A percentile compares a stretch with the other conserved stretches of the same genome.
phyloP scores from a whole-genome alignment of 2,888 invertebrate species.

The Fissipunctia ypsillon region DNA sequence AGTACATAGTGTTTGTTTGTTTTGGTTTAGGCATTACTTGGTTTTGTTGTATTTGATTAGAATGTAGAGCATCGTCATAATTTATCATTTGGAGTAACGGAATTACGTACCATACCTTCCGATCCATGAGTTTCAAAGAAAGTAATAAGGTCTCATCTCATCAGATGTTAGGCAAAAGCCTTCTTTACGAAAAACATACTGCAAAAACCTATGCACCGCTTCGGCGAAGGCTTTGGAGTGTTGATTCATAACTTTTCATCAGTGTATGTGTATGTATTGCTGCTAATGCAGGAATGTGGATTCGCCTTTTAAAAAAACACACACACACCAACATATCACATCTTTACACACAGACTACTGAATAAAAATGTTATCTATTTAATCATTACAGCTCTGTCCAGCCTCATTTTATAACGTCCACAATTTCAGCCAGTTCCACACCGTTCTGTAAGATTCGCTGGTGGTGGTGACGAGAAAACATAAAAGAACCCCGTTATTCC shows the following conservation, averaged over 20 bases:
- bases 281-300: not conserved
- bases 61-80: constrained; percentile 26
- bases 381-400: not conserved
- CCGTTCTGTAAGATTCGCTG: no score
- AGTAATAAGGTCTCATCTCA: not conserved
- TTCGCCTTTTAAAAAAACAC: not conserved
- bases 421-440: not conserved
- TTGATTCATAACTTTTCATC: not conserved
- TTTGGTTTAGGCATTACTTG: constrained; percentile 39
- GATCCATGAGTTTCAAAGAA: not conserved
- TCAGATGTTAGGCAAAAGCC: not conserved
- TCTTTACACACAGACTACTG: not conserved
- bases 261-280: no score
- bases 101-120: not conserved
- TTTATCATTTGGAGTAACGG: constrained; percentile 21
- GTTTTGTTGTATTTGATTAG: constrained; percentile 48
- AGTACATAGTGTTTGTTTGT: constrained; percentile 50
- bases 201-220: not conserved
- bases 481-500: no score
- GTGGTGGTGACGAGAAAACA: no score
- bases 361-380: not conserved
- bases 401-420: not conserved
- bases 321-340: no score
- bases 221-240: not conserved
- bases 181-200: not conserved